phyloP scores from a whole-genome alignment of 2,113 vertebrate genomes.

The Chaetops frenatus region DNA sequence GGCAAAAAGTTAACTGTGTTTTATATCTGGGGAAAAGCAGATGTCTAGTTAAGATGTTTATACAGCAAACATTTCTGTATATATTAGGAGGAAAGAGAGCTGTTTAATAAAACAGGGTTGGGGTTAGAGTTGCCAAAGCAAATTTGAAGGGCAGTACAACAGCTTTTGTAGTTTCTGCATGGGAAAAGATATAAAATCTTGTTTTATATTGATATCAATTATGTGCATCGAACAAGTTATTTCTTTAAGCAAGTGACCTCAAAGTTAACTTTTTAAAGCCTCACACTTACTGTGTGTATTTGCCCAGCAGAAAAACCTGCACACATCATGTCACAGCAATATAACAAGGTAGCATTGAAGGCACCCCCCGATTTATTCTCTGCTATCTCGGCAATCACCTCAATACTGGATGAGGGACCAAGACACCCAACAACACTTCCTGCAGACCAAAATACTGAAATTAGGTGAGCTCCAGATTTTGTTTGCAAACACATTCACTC shows the following conservation, averaged over 20 bases:
- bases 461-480: background rate
- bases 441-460: background rate
- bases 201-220: background rate
- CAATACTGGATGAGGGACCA: background rate
- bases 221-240: background rate
- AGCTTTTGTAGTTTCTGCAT: slow-evolving; percentile 30
- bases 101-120: slow-evolving; percentile 64
- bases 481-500: background rate
- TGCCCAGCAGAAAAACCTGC: background rate
- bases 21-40: slow-evolving; percentile 65
- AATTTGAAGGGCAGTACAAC: slow-evolving; percentile 56
- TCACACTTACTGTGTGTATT: background rate
- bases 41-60: slow-evolving; percentile 71
- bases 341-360: background rate
- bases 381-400: background rate
- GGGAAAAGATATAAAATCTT: slow-evolving; percentile 6
- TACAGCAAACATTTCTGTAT: slow-evolving; percentile 64
- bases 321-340: background rate
- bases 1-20: slow-evolving; percentile 66
- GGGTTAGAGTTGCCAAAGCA: slow-evolving; percentile 49
- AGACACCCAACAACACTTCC: background rate
- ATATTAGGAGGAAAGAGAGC: slow-evolving; percentile 58
- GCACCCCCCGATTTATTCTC: background rate
- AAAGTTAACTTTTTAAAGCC: background rate
- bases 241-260: background rate